These are phyloP conservation scores for Magallana gigas DNA, from an alignment of 1,140 invertebrate species.

Conservation along the genomic window DNA sequence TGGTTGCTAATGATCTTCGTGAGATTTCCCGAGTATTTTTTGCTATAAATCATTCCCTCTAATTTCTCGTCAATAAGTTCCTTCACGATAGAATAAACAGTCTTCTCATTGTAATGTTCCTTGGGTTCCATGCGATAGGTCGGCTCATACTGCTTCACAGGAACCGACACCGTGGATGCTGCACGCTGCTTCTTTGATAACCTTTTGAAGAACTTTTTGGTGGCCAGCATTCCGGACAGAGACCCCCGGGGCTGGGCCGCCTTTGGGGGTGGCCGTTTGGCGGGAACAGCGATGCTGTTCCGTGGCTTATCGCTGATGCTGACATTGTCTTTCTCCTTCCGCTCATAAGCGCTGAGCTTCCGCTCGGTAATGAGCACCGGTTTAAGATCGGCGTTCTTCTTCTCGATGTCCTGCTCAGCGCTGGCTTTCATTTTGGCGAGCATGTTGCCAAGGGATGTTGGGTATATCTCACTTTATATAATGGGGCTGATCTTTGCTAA, in stretches of 20 bases:
- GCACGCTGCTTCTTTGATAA: slow-evolving; percentile 28
- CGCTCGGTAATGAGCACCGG: slow-evolving; percentile 14
- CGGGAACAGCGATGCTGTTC: slow-evolving; percentile 9
- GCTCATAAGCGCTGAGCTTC: background rate
- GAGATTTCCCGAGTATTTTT: slow-evolving; percentile 48
- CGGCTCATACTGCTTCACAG: slow-evolving; percentile 35
- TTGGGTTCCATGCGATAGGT: slow-evolving; percentile 42
- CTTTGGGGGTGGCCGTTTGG: slow-evolving; percentile 1
- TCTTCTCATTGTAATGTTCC: slow-evolving; percentile 45
- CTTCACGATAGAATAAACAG: slow-evolving; percentile 58
- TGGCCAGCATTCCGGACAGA: slow-evolving; percentile 42
- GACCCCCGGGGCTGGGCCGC: slow-evolving; percentile 23
- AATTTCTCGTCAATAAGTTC: slow-evolving; percentile 58
- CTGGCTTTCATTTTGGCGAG: slow-evolving; percentile 32
- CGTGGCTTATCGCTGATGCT: slow-evolving; percentile 23
- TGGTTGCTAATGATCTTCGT: slow-evolving; percentile 62
- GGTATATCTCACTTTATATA: slow-evolving; percentile 20
- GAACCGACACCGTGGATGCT: slow-evolving; percentile 29
- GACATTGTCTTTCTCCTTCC: slow-evolving; percentile 32
- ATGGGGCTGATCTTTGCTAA: background rate
- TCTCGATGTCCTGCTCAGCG: slow-evolving; percentile 14
- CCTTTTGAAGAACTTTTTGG: slow-evolving; percentile 44
- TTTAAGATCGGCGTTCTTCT: slow-evolving; percentile 10
- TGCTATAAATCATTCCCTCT: slow-evolving; percentile 50
- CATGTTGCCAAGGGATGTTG: slow-evolving; percentile 18